Evolutionary conservation across 1,140 invertebrate genomes (phyloP).

Genomic region (Vanessa tameamea): DNA sequence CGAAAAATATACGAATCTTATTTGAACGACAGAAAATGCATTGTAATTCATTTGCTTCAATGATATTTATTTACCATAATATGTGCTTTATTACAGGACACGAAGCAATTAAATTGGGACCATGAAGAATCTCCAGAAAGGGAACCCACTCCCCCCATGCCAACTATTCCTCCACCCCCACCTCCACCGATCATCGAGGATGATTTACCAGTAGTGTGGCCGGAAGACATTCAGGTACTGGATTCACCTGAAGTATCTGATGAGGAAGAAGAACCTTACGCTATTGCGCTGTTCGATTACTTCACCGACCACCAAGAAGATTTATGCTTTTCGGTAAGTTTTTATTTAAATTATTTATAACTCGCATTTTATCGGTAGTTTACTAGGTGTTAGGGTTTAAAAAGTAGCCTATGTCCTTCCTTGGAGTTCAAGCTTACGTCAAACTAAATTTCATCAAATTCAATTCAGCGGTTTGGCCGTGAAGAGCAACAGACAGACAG

Average conservation of each 20-base stretch:
- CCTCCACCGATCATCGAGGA: slow-evolving; percentile 82
- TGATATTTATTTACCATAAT: neutral
- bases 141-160: slow-evolving; percentile 87
- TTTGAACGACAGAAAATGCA: too few relatives aligned
- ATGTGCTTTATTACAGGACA: slow-evolving; percentile 45
- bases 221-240: slow-evolving; percentile 45
- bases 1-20: too few relatives aligned
- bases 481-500: too few relatives aligned
- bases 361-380: too few relatives aligned
- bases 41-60: too few relatives aligned
- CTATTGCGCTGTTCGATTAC: slow-evolving; percentile 88
- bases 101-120: slow-evolving; percentile 58
- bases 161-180: slow-evolving; percentile 86
- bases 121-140: slow-evolving; percentile 60
- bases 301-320: slow-evolving; percentile 86
- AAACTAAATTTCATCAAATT: too few relatives aligned
- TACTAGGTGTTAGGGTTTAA: too few relatives aligned
- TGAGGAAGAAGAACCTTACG: slow-evolving; percentile 81
- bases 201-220: slow-evolving; percentile 62
- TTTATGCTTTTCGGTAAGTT: slow-evolving; percentile 86
- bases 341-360: slow-evolving; percentile 10
- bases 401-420: too few relatives aligned
- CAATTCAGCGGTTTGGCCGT: too few relatives aligned
- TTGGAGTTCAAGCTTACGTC: too few relatives aligned
- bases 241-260: slow-evolving; percentile 27